Base-by-base conservation (phyloP, 2,797 vertebrate genomes). In the Remorina albescens region DNA sequence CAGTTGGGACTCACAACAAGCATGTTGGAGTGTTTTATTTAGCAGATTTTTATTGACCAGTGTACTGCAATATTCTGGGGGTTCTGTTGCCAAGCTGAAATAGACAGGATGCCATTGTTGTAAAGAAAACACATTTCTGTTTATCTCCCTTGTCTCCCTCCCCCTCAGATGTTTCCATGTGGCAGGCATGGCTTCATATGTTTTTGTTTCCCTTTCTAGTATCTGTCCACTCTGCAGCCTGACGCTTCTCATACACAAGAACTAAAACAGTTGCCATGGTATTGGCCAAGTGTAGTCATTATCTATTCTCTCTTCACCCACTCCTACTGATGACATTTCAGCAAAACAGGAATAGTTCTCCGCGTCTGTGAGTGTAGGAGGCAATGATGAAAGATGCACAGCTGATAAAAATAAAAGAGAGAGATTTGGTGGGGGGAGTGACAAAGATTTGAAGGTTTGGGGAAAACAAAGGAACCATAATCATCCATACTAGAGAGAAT, bases 181-280 rank as follows among this genome's bases (percentile, higher is more conserved):
- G 83, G 80, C 80, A 79, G 67, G 51, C 81, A 80, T 67, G 76
- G 73, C 70, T 85, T 82, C 66, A 44, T 63, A 23, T 88, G 84
- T 90, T 87, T 81, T 79, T 80, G 76, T 82, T 76, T 36, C 42
- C 26, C 65, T 44, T 13, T 71, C 44, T 59, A 8, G 55, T 36
- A 23, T 57, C 71, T 62, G 69, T 67, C 78, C 70, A 76, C 57
- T 59, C 62, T 46, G 67, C 61, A 78, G 79, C 66, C 49, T 23
- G 72, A 69, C 49, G 37, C 69, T 76, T 70, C 81, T 84, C 64
- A 18, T 82, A 86, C 83, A 86, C 83, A 80, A 5, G 66, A 79
- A 70, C 78, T 69, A 62, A 76, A 85, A 81, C 78, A 69, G 92
- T 93, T 94, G 86, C 90, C 88, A 94, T 93, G 90, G 87, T 47